Evolutionary conservation across 30 jellyfish, hydroid and myxozoan species (phyloP), one percentile per base, ranked within the genome.

Genomic region (Phacellophora camtschatica): DNA sequence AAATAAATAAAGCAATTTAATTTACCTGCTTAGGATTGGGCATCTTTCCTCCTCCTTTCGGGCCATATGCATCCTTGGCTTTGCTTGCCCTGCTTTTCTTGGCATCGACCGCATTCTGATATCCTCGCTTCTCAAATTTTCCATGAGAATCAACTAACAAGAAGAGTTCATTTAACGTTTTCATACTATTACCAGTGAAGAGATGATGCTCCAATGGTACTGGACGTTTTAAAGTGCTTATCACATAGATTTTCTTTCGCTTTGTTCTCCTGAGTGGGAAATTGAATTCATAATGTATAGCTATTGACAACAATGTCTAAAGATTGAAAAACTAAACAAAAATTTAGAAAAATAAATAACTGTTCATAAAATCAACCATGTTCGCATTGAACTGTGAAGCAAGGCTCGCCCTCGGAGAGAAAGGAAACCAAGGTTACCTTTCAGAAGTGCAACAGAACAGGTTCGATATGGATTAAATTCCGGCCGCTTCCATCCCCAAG

Each of bases 181-280:
- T 86, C 15, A 65, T 82, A 89, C 96, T 94, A 81, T 82, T 94
- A 0, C 98, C 99, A 35, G 98, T 89, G 77, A 18, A 95, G 6
- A 95, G 79, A 54, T 41, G 82, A 70, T 95, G 99, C 61, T 95
- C 99, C 48, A 90, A 68, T 1, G 99, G 99, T n/a, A 95, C 99
- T 0, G 99, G 99, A 13, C 99, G 90, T 56, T 85, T 95, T 65
- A 59, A 42, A 0, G 99, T 95, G 64, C 95, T 96, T 12, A 95
- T 84, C n/a, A 95, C 99, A 70, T 70, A 73, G 43, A 95, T 94
- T 33, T 88, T 88, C 88, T 90, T 95, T 46, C 84, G 86, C 83
- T 91, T 95, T 2, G 98, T 90, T 67, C 91, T 73, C 84, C 99
- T 95, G 43, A n/a, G n/a, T n/a, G n/a, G n/a, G n/a, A n/a, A n/a